Conservation (phyloP, 1,140 invertebrate species). For the Ips nitidus region DNA sequence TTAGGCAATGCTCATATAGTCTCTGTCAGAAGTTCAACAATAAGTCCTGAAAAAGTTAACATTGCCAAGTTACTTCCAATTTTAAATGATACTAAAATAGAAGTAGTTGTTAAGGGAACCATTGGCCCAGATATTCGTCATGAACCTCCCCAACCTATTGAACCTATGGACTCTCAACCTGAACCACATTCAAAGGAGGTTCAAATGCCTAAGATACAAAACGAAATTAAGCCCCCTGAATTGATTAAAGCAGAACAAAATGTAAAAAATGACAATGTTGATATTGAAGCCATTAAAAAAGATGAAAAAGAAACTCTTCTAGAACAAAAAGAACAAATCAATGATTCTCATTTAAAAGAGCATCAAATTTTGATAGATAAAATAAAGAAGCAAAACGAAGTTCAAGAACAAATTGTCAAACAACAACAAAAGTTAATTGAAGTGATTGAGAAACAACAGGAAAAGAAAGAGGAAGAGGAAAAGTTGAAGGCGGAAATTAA, state of each 20-base stretch:
- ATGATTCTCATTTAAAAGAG: conserved; percentile 46
- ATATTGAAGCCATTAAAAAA: conserved; percentile 56
- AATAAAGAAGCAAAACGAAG: conserved; percentile 59
- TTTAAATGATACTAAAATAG: background rate
- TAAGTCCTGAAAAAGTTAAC: conserved; percentile 41
- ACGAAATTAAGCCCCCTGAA: background rate
- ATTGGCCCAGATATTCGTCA: conserved; percentile 50
- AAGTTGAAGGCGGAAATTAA: conserved; percentile 43
- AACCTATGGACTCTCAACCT: conserved; percentile 43
- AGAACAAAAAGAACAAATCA: conserved; percentile 52
- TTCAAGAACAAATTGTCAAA: conserved; percentile 54
- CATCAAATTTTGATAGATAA: conserved; percentile 57
- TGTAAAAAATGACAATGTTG: conserved; percentile 40
- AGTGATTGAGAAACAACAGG: conserved; percentile 42
- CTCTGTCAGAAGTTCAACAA: conserved; percentile 48
- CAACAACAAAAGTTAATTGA: conserved; percentile 54
- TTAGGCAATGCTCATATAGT: conserved; percentile 60
- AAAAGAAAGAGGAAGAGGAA: conserved; percentile 42
- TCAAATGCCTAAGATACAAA: conserved; percentile 3
- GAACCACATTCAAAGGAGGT: conserved; percentile 1
- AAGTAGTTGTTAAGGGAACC: conserved; percentile 11
- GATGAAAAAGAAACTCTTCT: conserved; percentile 56
- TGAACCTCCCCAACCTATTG: conserved; percentile 59
- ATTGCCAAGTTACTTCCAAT: background rate
- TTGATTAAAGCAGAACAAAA: conserved; percentile 2